Percentiles rank a stretch among this genome's conserved stretches.
phyloP scores from a whole-genome alignment of 1,140 invertebrate species.

The Ephestia elutella region DNA sequence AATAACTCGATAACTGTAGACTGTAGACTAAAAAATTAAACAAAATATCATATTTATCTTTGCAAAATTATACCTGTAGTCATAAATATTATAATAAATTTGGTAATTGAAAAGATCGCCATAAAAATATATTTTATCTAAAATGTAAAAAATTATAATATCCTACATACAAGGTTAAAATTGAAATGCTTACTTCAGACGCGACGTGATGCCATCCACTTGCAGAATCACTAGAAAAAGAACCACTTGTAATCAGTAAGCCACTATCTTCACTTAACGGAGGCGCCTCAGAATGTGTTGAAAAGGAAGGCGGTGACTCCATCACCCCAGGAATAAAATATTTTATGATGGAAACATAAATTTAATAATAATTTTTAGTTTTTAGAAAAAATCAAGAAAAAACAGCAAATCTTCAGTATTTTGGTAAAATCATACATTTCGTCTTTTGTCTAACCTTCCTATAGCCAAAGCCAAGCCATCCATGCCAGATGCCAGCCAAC shows the following conservation, averaged over 20 bases:
- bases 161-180: too few relatives aligned
- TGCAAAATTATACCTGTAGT: too few relatives aligned
- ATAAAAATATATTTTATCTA: too few relatives aligned
- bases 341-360: conserved; percentile 45
- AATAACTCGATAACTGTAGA: too few relatives aligned
- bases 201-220: conserved; percentile 74
- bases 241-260: conserved; percentile 77
- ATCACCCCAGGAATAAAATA: conserved; percentile 55
- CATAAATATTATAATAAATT: too few relatives aligned
- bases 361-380: conserved; percentile 28
- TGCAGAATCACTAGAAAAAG: conserved; percentile 77
- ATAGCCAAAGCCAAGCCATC: too few relatives aligned
- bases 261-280: conserved; percentile 78
- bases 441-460: too few relatives aligned
- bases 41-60: too few relatives aligned
- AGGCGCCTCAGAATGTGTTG: conserved; percentile 76
- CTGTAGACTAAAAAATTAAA: too few relatives aligned
- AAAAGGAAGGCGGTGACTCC: conserved; percentile 77
- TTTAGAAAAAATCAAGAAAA: conserved; percentile 41
- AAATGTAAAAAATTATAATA: too few relatives aligned
- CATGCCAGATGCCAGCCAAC: too few relatives aligned
- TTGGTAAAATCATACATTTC: conserved; percentile 29
- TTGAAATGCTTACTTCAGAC: conserved; percentile 72
- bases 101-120: too few relatives aligned
- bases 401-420: conserved; percentile 35